phyloP scores from a whole-genome alignment of 2,888 invertebrate species.

The Antitype chi region DNA sequence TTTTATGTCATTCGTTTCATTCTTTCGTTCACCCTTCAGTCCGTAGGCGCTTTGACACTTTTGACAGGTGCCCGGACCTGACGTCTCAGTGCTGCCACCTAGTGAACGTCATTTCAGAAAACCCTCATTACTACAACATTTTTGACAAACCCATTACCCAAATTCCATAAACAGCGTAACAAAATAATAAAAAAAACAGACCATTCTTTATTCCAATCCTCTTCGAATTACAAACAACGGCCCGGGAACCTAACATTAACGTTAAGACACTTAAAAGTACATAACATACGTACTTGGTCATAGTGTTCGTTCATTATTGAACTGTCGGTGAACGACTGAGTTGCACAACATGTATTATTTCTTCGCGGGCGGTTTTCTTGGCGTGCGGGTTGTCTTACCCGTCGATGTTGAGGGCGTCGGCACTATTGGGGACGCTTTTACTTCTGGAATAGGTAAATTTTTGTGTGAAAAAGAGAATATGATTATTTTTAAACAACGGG shows the following conservation, averaged over 20 bases:
- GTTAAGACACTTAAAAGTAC: constrained; percentile 69
- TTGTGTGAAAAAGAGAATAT: neutral
- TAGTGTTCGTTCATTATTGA: constrained; percentile 65
- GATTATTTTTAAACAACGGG: neutral
- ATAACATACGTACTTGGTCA: constrained; percentile 66
- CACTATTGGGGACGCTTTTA: constrained; percentile 81
- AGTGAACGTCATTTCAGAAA: too few species aligned
- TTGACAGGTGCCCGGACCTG: too few species aligned
- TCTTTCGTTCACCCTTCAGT: too few species aligned
- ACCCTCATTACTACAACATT: constrained; percentile 3
- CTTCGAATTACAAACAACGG: constrained; percentile 53
- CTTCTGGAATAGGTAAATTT: constrained; percentile 70
- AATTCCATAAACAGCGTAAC: constrained; percentile 37
- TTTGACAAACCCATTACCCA: constrained; percentile 33
- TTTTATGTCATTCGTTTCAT: too few species aligned
- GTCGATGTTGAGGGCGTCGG: constrained; percentile 87
- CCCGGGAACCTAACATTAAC: constrained; percentile 61
- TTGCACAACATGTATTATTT: constrained; percentile 80
- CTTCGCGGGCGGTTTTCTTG: constrained; percentile 85
- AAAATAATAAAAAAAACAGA: constrained; percentile 45
- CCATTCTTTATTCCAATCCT: constrained; percentile 49
- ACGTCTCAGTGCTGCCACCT: too few species aligned
- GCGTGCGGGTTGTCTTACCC: constrained; percentile 86
- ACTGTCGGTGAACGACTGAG: constrained; percentile 47
- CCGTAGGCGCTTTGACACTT: too few species aligned